Conservation (phyloP, 37 sponge, comb jelly and placozoan genomes). For the Corticium candelabrum region DNA sequence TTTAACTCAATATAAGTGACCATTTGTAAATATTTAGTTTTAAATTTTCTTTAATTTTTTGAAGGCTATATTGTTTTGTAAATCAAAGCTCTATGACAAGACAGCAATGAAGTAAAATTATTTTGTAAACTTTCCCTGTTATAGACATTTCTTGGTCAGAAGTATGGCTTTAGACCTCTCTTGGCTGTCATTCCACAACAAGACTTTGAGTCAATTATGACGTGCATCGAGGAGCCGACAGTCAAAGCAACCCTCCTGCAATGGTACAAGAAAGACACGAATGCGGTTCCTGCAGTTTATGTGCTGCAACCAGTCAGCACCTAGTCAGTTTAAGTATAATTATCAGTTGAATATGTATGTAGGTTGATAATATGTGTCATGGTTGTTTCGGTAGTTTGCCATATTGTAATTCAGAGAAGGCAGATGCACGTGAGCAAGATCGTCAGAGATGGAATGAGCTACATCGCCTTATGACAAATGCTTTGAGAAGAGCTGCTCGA, state of each 20-base stretch:
- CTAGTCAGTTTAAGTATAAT: conserved; percentile 3
- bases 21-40: no score
- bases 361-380: not conserved
- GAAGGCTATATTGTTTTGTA: no score
- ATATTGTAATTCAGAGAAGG: not conserved
- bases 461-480: conserved; percentile 7
- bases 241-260: conserved; percentile 15
- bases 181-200: conserved; percentile 28
- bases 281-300: conserved; percentile 32
- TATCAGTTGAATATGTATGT: not conserved
- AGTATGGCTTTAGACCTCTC: conserved; percentile 64
- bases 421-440: not conserved
- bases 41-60: no score
- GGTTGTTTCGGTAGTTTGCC: not conserved
- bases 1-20: no score
- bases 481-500: not conserved
- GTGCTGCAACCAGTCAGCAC: conserved; percentile 39
- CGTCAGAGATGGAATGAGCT: conserved; percentile 9
- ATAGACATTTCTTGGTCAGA: conserved; percentile 61
- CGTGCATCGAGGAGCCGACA: conserved; percentile 2
- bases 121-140: no score
- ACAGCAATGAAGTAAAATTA: no score
- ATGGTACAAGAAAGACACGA: conserved; percentile 51
- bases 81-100: no score
- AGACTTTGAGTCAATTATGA: conserved; percentile 18